These are phyloP conservation scores for Labeo rohita DNA, from an alignment of 2,113 vertebrate genomes.

Conservation along the genomic window DNA sequence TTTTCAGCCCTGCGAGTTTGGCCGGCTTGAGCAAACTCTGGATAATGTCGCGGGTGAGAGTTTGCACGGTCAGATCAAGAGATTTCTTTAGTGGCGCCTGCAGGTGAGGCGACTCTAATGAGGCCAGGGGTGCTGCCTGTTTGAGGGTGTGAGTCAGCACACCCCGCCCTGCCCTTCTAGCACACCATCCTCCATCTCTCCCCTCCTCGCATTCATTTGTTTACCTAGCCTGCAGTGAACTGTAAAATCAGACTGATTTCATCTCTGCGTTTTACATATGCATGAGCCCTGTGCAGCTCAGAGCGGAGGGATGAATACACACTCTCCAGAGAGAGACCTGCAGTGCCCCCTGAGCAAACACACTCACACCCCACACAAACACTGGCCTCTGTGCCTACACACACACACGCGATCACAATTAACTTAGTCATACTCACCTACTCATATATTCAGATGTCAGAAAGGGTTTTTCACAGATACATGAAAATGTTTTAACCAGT, in stretches of 20 bases:
- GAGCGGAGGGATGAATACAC: conserved; percentile 22
- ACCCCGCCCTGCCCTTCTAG: conserved; percentile 5
- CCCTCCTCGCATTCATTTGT: conserved; percentile 48
- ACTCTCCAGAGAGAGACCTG: conserved; percentile 20
- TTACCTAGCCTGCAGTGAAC: conserved; percentile 52
- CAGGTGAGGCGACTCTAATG: conserved; percentile 45
- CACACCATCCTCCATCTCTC: conserved; percentile 16
- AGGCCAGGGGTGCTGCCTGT: conserved; percentile 33
- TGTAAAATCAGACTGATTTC: conserved; percentile 51
- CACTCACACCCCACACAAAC: conserved; percentile 10
- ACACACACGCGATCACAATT: conserved; percentile 27
- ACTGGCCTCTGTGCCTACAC: conserved; percentile 5
- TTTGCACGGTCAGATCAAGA: conserved; percentile 46
- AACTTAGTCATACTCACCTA: conserved; percentile 42
- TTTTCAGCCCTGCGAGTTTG: conserved; percentile 45
- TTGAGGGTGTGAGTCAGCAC: conserved; percentile 23
- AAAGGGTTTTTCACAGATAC: conserved; percentile 34
- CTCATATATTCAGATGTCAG: conserved; percentile 32
- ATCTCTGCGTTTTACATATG: conserved; percentile 60
- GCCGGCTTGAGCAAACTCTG: conserved; percentile 46
- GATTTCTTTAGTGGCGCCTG: conserved; percentile 53
- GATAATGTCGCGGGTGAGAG: conserved; percentile 47
- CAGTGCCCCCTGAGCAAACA: conserved; percentile 19
- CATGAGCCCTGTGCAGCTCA: conserved; percentile 45
- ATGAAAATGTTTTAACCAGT: conserved; percentile 40